Conservation (phyloP, 1,140 invertebrate genomes). For the Eubasilissa regina region DNA sequence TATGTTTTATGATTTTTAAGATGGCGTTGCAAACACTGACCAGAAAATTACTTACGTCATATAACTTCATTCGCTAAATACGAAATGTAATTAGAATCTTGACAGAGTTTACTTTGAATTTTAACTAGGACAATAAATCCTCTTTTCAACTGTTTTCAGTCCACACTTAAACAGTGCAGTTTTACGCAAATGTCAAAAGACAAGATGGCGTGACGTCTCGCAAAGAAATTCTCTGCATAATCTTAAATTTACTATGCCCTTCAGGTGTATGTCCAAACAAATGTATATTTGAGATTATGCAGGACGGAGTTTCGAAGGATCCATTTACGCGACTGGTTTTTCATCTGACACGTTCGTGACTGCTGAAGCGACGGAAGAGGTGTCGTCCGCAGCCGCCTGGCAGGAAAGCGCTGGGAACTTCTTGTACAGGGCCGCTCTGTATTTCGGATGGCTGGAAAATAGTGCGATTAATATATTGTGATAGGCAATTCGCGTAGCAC, state of each 20-base stretch:
- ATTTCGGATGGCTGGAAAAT: constrained; percentile 76
- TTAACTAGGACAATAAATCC: background rate
- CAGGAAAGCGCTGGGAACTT: constrained; percentile 76
- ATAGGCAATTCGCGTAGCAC: no score
- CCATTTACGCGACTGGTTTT: constrained; percentile 73
- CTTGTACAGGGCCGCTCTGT: constrained; percentile 76
- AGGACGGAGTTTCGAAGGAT: background rate
- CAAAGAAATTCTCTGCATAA: background rate
- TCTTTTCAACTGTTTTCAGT: constrained; percentile 7
- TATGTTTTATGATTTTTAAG: background rate
- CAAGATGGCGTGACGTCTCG: background rate
- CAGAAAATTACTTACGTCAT: constrained; percentile 8
- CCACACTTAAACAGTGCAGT: constrained; percentile 8
- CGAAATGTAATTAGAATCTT: no score
- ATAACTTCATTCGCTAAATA: background rate
- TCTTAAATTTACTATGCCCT: background rate
- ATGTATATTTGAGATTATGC: background rate
- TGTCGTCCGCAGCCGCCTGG: constrained; percentile 71
- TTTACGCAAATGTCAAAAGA: background rate
- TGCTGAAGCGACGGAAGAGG: constrained; percentile 73
- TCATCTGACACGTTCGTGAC: constrained; percentile 73
- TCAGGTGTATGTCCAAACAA: background rate
- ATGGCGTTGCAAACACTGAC: background rate
- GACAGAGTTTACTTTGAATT: background rate
- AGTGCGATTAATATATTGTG: no score